A percentile compares a stretch with the other conserved stretches of the same genome.
These are phyloP conservation scores for Phalera bucephala DNA, from an alignment of 2,888 invertebrate species.

Conservation along the genomic window DNA sequence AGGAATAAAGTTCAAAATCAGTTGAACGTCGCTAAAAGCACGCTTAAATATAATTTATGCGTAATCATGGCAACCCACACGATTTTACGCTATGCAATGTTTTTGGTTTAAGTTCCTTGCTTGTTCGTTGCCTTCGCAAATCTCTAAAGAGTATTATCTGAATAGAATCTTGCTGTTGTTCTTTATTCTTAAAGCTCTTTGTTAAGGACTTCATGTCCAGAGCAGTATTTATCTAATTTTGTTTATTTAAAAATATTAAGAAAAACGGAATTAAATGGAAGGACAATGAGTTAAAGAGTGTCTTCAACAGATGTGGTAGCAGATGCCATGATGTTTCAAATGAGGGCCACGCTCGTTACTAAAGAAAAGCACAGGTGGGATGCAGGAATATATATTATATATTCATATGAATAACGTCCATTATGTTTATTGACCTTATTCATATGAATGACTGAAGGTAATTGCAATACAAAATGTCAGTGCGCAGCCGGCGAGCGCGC, in stretches of 20 bases:
- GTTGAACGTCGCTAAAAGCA: slow-evolving; percentile 14
- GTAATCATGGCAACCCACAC: slow-evolving; percentile 27
- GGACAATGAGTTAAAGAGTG: too few species aligned
- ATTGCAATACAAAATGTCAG: slow-evolving; percentile 17
- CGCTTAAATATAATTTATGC: slow-evolving; percentile 41
- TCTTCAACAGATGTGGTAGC: too few species aligned
- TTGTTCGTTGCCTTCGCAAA: slow-evolving; percentile 7
- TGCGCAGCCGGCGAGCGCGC: neutral
- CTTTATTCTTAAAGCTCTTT: slow-evolving; percentile 15
- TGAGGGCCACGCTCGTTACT: too few species aligned
- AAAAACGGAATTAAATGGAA: too few species aligned
- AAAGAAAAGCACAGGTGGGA: too few species aligned
- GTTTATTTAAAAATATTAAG: too few species aligned
- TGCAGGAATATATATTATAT: too few species aligned
- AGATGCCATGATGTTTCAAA: too few species aligned
- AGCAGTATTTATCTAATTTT: too few species aligned
- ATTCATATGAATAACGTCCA: too few species aligned
- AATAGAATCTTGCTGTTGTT: slow-evolving; percentile 17
- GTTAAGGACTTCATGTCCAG: neutral
- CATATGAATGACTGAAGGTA: slow-evolving; percentile 20
- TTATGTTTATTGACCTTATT: slow-evolving; percentile 26
- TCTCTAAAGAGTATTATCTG: slow-evolving; percentile 22
- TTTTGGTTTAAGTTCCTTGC: slow-evolving; percentile 9
- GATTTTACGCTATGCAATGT: slow-evolving; percentile 14
- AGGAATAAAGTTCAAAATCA: slow-evolving; percentile 17